A percentile compares a stretch with the other conserved stretches of the same genome.
Conservation (phyloP, 2,888 invertebrate genomes). For the Rhagonycha lutea region DNA sequence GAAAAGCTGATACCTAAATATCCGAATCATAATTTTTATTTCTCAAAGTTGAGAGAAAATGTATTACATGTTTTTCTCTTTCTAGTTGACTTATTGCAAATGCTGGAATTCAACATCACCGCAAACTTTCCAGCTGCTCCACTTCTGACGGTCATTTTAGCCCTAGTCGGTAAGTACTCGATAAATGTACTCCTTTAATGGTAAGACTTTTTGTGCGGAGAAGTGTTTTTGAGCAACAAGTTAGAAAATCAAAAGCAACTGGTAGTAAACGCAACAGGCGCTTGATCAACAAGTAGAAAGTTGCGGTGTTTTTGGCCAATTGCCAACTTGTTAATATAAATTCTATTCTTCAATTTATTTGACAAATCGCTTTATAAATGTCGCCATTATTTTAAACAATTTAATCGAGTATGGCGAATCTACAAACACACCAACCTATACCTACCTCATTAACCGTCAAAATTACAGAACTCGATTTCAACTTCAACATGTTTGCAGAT, state of each 20-base stretch:
- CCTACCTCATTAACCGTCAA: not conserved
- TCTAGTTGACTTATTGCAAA: constrained; percentile 95
- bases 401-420: not conserved
- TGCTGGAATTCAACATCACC: constrained; percentile 95
- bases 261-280: constrained; percentile 36
- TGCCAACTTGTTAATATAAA: not conserved
- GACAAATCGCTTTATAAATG: not conserved
- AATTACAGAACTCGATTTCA: not conserved
- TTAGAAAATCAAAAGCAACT: constrained; percentile 37
- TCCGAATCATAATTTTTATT: not conserved
- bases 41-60: not conserved
- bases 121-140: constrained; percentile 96
- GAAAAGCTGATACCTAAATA: not conserved
- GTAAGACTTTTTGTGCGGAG: not conserved
- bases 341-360: not conserved
- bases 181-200: not conserved
- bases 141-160: constrained; percentile 93
- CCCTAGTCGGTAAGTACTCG: constrained; percentile 88
- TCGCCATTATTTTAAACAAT: not conserved
- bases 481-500: constrained; percentile 15
- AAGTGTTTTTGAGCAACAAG: constrained; percentile 38
- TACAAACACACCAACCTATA: not conserved
- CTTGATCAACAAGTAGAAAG: constrained; percentile 43
- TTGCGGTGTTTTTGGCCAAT: constrained; percentile 19
- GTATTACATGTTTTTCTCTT: constrained; percentile 36